These are phyloP conservation scores for Punctoribates punctum DNA, from an alignment of 2,888 invertebrate genomes.

Conservation along the genomic window DNA sequence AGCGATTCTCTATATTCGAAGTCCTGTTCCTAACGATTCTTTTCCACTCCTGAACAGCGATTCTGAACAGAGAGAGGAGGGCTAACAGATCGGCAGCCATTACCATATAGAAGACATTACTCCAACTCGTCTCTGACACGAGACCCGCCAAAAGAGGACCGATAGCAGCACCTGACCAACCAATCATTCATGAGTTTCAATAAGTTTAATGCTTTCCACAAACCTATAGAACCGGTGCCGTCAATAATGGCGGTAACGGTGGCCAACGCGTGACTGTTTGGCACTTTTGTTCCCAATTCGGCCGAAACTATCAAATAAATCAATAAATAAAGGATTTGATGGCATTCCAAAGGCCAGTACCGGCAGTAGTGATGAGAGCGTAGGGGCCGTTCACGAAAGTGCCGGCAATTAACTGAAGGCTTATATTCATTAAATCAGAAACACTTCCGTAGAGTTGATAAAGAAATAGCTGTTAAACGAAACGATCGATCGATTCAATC, in stretches of 20 bases:
- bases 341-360: too few species aligned
- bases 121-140: slow-evolving; percentile 64
- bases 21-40: slow-evolving; percentile 24
- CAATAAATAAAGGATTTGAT: too few species aligned
- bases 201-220: not conserved
- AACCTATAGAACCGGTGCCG: slow-evolving; percentile 79
- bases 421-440: slow-evolving; percentile 42
- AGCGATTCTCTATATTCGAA: slow-evolving; percentile 7
- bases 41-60: slow-evolving; percentile 44
- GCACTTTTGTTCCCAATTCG: slow-evolving; percentile 81
- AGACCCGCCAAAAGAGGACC: slow-evolving; percentile 85
- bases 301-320: slow-evolving; percentile 68
- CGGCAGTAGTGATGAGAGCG: slow-evolving; percentile 87
- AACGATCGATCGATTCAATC: slow-evolving; percentile 26
- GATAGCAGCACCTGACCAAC: slow-evolving; percentile 71
- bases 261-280: slow-evolving; percentile 81
- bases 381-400: slow-evolving; percentile 84
- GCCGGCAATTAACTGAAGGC: slow-evolving; percentile 47
- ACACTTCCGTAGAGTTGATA: slow-evolving; percentile 47
- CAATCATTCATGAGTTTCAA: not conserved
- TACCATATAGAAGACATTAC: slow-evolving; percentile 56
- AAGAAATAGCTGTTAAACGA: slow-evolving; percentile 46
- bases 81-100: slow-evolving; percentile 54
- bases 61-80: slow-evolving; percentile 48
- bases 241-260: slow-evolving; percentile 98